These are phyloP conservation scores for Ypsolopha sequella DNA, from an alignment of 2,888 invertebrate genomes.

Conservation along the genomic window DNA sequence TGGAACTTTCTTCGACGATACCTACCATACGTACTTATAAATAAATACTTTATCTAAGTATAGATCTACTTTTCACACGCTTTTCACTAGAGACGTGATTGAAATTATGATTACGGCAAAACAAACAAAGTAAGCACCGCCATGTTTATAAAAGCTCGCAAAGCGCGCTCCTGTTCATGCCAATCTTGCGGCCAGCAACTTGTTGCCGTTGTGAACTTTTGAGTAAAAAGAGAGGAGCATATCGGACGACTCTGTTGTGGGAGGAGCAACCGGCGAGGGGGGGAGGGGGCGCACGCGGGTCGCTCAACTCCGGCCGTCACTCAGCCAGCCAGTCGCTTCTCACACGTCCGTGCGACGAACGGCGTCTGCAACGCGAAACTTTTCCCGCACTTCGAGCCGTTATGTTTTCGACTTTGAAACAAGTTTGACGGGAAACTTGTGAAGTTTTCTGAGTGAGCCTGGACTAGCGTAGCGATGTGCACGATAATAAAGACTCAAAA, in stretches of 20 bases:
- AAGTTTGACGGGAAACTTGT: slow-evolving; percentile 69
- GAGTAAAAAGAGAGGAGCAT: slow-evolving; percentile 36
- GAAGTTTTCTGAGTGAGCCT: slow-evolving; percentile 59
- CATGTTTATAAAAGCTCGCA: slow-evolving; percentile 69
- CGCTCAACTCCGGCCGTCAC: slow-evolving; percentile 43
- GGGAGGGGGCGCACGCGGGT: slow-evolving; percentile 54
- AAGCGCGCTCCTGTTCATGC: slow-evolving; percentile 69
- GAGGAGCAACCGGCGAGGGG: slow-evolving; percentile 65
- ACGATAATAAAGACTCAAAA: slow-evolving; percentile 45
- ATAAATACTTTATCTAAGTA: neutral
- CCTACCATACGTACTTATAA: neutral
- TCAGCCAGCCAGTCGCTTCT: slow-evolving; percentile 35
- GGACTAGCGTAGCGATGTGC: slow-evolving; percentile 59
- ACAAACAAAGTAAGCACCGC: slow-evolving; percentile 64
- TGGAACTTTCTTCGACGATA: neutral
- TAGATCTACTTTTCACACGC: slow-evolving; percentile 24
- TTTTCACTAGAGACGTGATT: slow-evolving; percentile 33
- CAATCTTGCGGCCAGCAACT: slow-evolving; percentile 67
- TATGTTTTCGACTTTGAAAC: slow-evolving; percentile 65
- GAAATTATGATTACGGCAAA: slow-evolving; percentile 61
- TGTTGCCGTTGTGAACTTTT: slow-evolving; percentile 67
- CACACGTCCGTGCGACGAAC: slow-evolving; percentile 30
- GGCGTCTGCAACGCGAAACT: slow-evolving; percentile 27
- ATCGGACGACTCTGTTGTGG: slow-evolving; percentile 52
- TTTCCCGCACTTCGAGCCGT: slow-evolving; percentile 42